Base-by-base conservation (phyloP, 2,888 invertebrate species). In the Galeopsomyia nigrocyanea region DNA sequence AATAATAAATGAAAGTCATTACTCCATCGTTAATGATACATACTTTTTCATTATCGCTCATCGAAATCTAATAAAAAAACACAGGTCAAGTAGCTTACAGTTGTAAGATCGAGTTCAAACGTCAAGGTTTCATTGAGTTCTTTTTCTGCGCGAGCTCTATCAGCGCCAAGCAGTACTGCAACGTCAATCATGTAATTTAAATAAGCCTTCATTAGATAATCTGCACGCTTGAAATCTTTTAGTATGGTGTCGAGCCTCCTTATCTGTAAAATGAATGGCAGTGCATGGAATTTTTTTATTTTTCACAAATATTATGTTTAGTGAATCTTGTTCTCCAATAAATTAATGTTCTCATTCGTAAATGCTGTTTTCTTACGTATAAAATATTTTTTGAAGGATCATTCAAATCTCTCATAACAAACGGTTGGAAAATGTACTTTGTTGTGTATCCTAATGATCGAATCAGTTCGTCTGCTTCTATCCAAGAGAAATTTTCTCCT, bases 61-160 rank as follows among this genome's bases (percentile, higher is more conserved):
- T 26, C 5, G 26, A 26, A 26, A 26, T 26, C 26, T 26, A 5
- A 5, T 26, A 26, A 26, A 26, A 26, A 26, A 26, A 26, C 26
- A 26, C 26, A 26, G 2, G 2, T 3, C 26, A 2, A 26, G 5
- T 26, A 26, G 5, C 92, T 92, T 88, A 97, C 97, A 85, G 97
- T 96, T 49, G 97, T 97, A 68, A 98, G 89, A 78, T 91, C 89
- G 77, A 94, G 95, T 89, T 98, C 98, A 81, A 98, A 97, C 75
- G 93, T 89, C 22, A 98, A 87, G 0, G 96, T 94, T 63, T 94
- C 92, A 62, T 88, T 90, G 72, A 97, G 89, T 79, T 97, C 95
- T 14, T 86, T 86, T 77, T 89, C 87, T 0, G 97, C 96, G 3
- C 87, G 86, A 76, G 89, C 90, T 26, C 94, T 89, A 17, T 80